Base-by-base conservation (phyloP, 37 sponge, comb jelly and placozoan genomes). In the Beroe ovata region DNA sequence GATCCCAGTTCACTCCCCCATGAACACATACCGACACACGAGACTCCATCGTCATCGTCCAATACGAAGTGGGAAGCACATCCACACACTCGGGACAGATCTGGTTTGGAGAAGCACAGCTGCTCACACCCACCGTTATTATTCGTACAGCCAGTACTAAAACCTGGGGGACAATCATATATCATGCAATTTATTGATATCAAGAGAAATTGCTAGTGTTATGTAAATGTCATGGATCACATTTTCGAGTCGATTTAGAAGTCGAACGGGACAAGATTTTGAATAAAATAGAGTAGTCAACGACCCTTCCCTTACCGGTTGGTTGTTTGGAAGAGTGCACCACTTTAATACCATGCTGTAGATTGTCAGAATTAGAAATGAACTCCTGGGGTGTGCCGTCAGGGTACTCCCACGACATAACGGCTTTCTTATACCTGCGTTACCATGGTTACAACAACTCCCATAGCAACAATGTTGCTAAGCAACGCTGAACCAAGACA, bases 361-460 rank as follows among this genome's bases (percentile, higher is more conserved):
- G 47, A 8, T 77, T 35, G 28, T 39, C 54, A 36, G 20, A 8
- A 25, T 30, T 77, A 19, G 54, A 21, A n/a, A 77, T 1, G 28
- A 77, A 77, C 84, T 32, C 38, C 16, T 16, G 4, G 6, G 54
- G 42, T 0, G 1, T 25, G 20, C 84, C 84, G 28, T 77, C 54
- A 2, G 84, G 84, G 84, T 77, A 77, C 6, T 77, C 84, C 84
- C 84, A 77, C 0, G 84, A n/a, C 84, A 77, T 77, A 20, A 77
- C 84, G n/a, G 36, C 33, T n/a, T 39, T 42, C 28, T 42, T 42
- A 41, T 39, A 42, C 84, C 84, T 77, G 84, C n/a, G n/a, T n/a
- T n/a, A n/a, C n/a, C n/a, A n/a, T n/a, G n/a, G n/a, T n/a, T n/a
- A n/a, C n/a, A n/a, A n/a, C n/a, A n/a, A n/a, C n/a, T n/a, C n/a